Evolutionary conservation across 2,888 invertebrate genomes (phyloP).

Genomic region (Pyrrhosoma nymphula): DNA sequence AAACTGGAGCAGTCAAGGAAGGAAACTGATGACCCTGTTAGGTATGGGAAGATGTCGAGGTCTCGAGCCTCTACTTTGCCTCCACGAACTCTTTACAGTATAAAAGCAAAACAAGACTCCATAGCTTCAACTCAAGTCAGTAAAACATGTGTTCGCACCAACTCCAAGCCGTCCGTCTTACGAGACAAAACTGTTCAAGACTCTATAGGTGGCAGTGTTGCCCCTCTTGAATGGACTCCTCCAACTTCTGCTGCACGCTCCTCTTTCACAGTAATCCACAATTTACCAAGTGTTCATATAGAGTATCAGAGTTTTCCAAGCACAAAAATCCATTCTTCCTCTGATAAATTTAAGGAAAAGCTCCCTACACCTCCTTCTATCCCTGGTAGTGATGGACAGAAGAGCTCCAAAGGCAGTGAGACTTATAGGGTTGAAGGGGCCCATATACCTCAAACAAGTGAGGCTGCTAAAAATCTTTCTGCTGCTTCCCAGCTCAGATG

Average conservation of each 20-base stretch:
- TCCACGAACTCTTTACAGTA: neutral
- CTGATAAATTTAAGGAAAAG: neutral
- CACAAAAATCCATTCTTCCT: neutral
- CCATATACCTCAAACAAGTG: neutral
- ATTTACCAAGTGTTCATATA: neutral
- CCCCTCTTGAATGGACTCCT: neutral
- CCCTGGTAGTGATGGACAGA: neutral
- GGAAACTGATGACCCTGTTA: slow-evolving; percentile 1
- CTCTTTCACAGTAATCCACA: slow-evolving; percentile 21
- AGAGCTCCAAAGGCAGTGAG: neutral
- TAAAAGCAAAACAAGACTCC: neutral
- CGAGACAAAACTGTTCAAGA: neutral
- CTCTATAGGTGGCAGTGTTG: neutral
- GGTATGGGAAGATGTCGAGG: neutral
- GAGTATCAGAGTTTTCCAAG: neutral
- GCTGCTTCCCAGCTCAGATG: neutral
- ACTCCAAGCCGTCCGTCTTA: neutral
- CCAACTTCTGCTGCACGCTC: neutral
- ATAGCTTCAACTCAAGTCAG: neutral
- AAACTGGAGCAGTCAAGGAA: neutral
- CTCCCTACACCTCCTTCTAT: neutral
- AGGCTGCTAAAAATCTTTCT: neutral
- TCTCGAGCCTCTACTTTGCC: neutral
- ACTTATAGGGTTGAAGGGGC: neutral
- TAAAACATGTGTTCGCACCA: neutral